Base-by-base conservation (phyloP, 2,113 vertebrate species). In the Caretta caretta region DNA sequence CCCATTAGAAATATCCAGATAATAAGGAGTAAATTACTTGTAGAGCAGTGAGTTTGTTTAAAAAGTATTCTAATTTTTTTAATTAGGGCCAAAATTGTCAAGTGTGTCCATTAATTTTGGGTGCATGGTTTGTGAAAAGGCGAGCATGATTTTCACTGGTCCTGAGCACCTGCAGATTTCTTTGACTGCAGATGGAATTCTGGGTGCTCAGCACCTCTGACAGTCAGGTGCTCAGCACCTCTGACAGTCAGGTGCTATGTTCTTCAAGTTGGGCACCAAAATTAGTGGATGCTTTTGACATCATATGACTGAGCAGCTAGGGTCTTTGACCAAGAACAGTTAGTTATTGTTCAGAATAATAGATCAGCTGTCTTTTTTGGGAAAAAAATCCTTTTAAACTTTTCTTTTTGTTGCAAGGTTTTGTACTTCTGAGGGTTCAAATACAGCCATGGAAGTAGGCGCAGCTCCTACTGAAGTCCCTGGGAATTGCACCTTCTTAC, bases 401-500 rank as follows among this genome's bases (percentile, higher is more conserved):
- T 46, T 20, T 92, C 89, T 94, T 87, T 75, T 96, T 96, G 80
- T 95, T 97, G 90, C 93, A 96, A 98, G 94, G 54, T 93, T 96
- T 94, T 92, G 86, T 90, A 87, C 92, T 53, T 90, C 84, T 50
- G 6, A 27, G 75, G 42, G 25, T 46, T 78, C 75, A 46, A 46
- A 48, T 90, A 94, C 91, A 93, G 91, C 96, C 94, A 95, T 96
- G 97, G 80, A 87, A 92, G 90, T 91, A 95, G 95, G 87, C 94
- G 86, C 91, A 89, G 95, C 92, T 96, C 95, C 24, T 78, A 2
- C 89, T 94, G 92, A 86, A 83, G 3, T 97, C 95, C 90, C 25
- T 96, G 94, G 92, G 91, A 92, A 96, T 96, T 93, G 93, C 97
- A 92, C 95, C 92, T 96, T 97, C 94, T 96, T 97, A 86, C 91